phyloP scores from a whole-genome alignment of 2,888 invertebrate genomes.

The Tubiluchus corallicola region DNA sequence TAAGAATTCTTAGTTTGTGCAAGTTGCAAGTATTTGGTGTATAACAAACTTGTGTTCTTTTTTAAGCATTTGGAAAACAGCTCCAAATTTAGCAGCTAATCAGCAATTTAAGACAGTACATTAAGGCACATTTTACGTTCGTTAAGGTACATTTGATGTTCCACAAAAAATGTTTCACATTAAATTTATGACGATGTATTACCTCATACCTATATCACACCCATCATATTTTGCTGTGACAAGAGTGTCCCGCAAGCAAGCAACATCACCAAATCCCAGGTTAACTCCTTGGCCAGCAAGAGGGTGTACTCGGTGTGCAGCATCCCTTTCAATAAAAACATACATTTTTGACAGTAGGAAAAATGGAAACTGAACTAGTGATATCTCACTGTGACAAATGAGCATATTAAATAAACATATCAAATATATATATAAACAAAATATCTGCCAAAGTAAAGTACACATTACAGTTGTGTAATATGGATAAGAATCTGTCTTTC shows the following conservation, averaged over 20 bases:
- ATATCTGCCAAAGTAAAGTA: too few species aligned
- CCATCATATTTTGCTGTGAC: constrained; percentile 52
- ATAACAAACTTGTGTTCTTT: too few species aligned
- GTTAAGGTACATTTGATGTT: neutral
- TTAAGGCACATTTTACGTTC: neutral
- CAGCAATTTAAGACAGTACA: neutral
- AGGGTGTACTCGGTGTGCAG: constrained; percentile 63
- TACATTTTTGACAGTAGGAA: constrained; percentile 9
- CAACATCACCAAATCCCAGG: constrained; percentile 83
- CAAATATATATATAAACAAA: too few species aligned
- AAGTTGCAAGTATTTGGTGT: too few species aligned
- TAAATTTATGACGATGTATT: neutral
- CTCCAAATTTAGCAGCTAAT: neutral
- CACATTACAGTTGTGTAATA: too few species aligned
- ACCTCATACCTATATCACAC: constrained; percentile 41
- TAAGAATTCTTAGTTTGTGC: too few species aligned
- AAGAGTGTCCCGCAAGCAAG: constrained; percentile 47
- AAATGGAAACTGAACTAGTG: too few species aligned
- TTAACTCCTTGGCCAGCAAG: constrained; percentile 96
- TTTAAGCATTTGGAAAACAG: too few species aligned
- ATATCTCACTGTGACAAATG: too few species aligned
- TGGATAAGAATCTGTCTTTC: too few species aligned
- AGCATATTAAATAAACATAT: too few species aligned
- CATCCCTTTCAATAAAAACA: constrained; percentile 38
- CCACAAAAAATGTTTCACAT: too few species aligned